phyloP scores from a whole-genome alignment of 1,140 invertebrate species.

The Lasioglossum albipes region DNA sequence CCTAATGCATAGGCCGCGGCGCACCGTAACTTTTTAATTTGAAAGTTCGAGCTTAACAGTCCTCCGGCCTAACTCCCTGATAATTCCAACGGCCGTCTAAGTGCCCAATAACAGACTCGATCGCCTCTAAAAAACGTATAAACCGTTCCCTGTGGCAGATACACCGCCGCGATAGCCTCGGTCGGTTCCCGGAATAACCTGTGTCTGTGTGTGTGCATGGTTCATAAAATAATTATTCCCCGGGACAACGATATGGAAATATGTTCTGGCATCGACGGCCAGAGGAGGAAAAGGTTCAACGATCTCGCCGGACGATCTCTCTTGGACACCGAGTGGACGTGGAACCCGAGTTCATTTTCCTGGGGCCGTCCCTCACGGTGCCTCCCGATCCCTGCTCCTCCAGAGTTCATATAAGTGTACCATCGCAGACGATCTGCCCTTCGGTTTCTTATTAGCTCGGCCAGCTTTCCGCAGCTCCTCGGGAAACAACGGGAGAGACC shows the following conservation, averaged over 20 bases:
- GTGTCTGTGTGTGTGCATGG: background rate
- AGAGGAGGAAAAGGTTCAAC: background rate
- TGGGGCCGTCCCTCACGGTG: background rate
- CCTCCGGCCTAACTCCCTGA: background rate
- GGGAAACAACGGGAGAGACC: constrained; percentile 30
- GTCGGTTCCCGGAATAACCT: background rate
- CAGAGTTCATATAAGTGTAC: constrained; percentile 49
- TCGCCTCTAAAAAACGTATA: background rate
- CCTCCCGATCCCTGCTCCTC: background rate
- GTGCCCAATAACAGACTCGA: constrained; percentile 4
- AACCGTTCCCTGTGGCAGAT: background rate
- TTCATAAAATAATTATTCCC: constrained; percentile 11
- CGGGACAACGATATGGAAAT: background rate
- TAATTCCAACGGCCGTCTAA: constrained; percentile 8
- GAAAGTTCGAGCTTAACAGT: constrained; percentile 11
- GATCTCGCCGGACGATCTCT: background rate
- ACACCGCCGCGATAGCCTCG: constrained; percentile 2
- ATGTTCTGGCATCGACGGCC: background rate
- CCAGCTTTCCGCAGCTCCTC: constrained; percentile 41
- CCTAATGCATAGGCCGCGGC: constrained; percentile 14
- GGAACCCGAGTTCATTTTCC: constrained; percentile 43
- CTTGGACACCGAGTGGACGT: too few species aligned
- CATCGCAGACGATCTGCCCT: constrained; percentile 21
- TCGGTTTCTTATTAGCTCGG: constrained; percentile 62
- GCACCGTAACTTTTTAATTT: constrained; percentile 35